phyloP scores from a whole-genome alignment of 1,140 invertebrate genomes.

The Solenopsis fugax region DNA sequence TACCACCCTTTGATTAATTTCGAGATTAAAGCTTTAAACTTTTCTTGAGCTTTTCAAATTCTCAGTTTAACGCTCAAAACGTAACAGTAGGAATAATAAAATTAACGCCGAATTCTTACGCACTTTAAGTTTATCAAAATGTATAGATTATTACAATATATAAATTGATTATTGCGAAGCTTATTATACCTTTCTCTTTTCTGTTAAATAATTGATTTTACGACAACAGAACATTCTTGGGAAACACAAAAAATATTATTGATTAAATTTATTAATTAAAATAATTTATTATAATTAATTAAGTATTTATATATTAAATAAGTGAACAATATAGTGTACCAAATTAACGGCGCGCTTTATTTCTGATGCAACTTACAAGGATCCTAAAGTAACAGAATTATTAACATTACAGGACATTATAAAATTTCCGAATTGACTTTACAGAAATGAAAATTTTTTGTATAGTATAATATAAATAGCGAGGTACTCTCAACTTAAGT shows the following conservation, averaged over 20 bases:
- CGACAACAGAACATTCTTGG: neutral
- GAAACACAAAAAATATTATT: neutral
- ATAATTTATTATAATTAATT: neutral
- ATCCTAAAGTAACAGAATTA: too few relatives aligned
- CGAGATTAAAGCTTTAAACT: slow-evolving; percentile 53
- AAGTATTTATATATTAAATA: neutral
- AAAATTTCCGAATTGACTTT: too few relatives aligned
- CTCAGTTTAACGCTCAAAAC: neutral
- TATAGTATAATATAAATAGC: too few relatives aligned
- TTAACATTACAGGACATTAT: too few relatives aligned
- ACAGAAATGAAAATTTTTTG: too few relatives aligned
- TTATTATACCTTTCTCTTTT: neutral
- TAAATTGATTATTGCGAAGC: neutral
- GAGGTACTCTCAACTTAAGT: too few relatives aligned
- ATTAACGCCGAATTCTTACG: neutral
- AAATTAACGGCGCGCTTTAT: slow-evolving; percentile 4
- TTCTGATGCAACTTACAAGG: neutral
- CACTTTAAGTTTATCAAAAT: neutral
- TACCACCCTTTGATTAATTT: slow-evolving; percentile 32
- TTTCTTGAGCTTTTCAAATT: slow-evolving; percentile 24
- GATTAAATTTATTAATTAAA: too few relatives aligned
- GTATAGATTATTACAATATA: neutral
- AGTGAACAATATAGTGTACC: neutral
- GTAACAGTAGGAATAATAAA: neutral
- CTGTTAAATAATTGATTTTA: neutral